Conservation (phyloP, 2,113 vertebrate genomes). For the Sander vitreus region DNA sequence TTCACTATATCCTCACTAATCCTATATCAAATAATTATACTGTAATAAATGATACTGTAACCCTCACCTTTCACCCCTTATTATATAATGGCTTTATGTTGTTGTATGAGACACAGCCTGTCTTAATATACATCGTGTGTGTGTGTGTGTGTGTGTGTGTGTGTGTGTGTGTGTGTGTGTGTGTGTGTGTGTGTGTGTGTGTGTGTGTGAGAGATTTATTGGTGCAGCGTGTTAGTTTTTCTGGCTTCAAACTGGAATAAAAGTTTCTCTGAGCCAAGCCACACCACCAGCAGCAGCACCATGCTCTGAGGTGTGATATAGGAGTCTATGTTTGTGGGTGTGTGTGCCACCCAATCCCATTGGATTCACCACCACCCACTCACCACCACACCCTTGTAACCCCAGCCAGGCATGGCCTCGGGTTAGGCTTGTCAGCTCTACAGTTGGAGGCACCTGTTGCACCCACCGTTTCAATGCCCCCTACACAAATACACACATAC, state of each 20-base stretch:
- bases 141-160: no score
- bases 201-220: conserved; percentile 22
- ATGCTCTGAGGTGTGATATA: conserved; percentile 18
- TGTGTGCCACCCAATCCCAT: conserved; percentile 52
- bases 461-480: conserved; percentile 52
- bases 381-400: conserved; percentile 53
- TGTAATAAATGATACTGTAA: background rate
- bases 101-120: background rate
- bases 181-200: background rate
- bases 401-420: conserved; percentile 40
- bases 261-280: conserved; percentile 3
- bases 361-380: conserved; percentile 47
- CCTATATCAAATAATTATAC: background rate
- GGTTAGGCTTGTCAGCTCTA: conserved; percentile 42
- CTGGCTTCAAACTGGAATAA: conserved; percentile 14
- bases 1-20: background rate
- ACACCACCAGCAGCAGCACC: conserved; percentile 21
- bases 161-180: no score
- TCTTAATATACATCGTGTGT: background rate
- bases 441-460: conserved; percentile 74
- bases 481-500: conserved; percentile 27
- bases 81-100: background rate
- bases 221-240: background rate
- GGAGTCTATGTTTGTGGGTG: conserved; percentile 22
- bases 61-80: background rate